Evolutionary conservation across 2,113 vertebrate genomes (phyloP), one percentile per base, ranked within the genome.

Genomic region (Eurypyga helias): DNA sequence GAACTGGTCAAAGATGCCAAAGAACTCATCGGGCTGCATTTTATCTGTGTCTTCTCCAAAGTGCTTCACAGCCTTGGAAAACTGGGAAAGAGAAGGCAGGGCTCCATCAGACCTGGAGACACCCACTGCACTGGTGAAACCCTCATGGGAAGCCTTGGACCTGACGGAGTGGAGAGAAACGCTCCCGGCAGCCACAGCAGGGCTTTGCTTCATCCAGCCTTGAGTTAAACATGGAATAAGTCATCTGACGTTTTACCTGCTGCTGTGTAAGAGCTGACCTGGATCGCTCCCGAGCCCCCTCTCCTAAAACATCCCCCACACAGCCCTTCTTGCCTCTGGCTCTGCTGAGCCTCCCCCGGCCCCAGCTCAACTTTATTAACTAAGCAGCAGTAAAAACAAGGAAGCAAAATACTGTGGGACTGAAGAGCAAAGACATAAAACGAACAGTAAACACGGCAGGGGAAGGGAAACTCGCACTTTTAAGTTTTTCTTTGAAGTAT

Each of bases 1-100:
- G 97, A 99, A 99, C 97, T 99, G 99, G 97, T 99, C 99, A 5
- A 99, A 99, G 96, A 99, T 99, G 89, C 99, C 99, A 8, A 99
- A 99, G 98, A 99, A 99, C 98, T 99, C 99, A 0, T 99, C 99
- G 0, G 99, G 99, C 97, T 99, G 99, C 89, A 99, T 99, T 98
- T 99, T 99, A 83, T 97, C 96, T 11, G 98, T 96, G n/a, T 99
- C 99, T 95, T 99, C 99, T 28, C 99, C 99, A 21, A 99, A 99
- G 98, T 99, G 98, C 97, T 99, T 99, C 81, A 99, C 99, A 31
- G 99, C 98, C 97, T 98, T 99, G 62, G 98, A 93, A 96, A 99
- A 99, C 99, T 99, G 97, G 17, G 36, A 86, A 86, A 84, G 49
- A 82, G 34, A 64, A 80, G 58, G 71, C 10, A 72, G 31, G 9